Evolutionary conservation across 2,797 vertebrate genomes (phyloP).

Genomic region (Spinibarbus caldwelli): DNA sequence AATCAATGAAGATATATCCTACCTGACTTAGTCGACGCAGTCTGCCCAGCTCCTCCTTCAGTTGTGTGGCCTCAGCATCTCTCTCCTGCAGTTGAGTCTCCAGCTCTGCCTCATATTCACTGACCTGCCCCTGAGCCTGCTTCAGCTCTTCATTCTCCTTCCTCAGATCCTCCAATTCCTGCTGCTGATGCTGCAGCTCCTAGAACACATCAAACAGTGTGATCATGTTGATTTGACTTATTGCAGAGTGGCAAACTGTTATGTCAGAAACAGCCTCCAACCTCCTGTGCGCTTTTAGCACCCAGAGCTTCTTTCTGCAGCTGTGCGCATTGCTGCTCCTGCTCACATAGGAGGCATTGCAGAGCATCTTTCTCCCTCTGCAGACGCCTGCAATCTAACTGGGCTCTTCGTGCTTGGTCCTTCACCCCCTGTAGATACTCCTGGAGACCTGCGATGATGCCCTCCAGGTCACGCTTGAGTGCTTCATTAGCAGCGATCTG

Average conservation of each 20-base stretch:
- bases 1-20: neutral
- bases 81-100: slow-evolving; percentile 77
- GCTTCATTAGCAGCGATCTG: slow-evolving; percentile 90
- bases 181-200: slow-evolving; percentile 77
- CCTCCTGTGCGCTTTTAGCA: slow-evolving; percentile 80
- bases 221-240: neutral
- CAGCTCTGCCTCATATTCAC: slow-evolving; percentile 76
- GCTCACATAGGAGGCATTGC: slow-evolving; percentile 76
- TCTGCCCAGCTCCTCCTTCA: slow-evolving; percentile 79
- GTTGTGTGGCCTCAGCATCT: slow-evolving; percentile 73
- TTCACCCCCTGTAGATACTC: slow-evolving; percentile 87
- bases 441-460: slow-evolving; percentile 86
- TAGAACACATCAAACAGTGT: slow-evolving; percentile 62
- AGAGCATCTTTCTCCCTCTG: slow-evolving; percentile 81
- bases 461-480: slow-evolving; percentile 87
- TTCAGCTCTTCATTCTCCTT: slow-evolving; percentile 76
- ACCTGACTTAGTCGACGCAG: slow-evolving; percentile 77
- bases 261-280: slow-evolving; percentile 49
- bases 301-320: slow-evolving; percentile 78
- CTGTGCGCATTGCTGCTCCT: slow-evolving; percentile 80
- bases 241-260: neutral
- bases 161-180: slow-evolving; percentile 75
- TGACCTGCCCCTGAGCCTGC: slow-evolving; percentile 74
- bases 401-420: slow-evolving; percentile 78
- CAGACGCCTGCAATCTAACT: slow-evolving; percentile 78